A percentile compares a stretch with the other conserved stretches of the same genome.
Conservation (phyloP, 2,888 invertebrate species). For the Pocota personata region DNA sequence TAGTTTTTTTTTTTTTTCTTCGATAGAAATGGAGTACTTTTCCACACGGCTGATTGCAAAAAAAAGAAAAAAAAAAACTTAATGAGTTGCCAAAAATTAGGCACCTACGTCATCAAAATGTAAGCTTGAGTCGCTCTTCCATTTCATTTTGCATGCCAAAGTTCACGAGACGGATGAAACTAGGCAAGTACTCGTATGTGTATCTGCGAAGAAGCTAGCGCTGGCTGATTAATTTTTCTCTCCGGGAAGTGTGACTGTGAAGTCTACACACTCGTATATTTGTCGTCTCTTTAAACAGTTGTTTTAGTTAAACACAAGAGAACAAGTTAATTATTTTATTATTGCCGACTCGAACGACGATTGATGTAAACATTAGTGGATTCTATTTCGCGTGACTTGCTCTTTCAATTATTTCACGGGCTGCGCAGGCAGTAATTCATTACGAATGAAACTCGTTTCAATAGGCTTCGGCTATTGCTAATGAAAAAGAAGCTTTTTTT, state of each 20-base stretch:
- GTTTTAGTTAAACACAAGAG: constrained; percentile 27
- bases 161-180: constrained; percentile 55
- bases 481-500: not conserved
- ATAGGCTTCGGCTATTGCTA: not conserved
- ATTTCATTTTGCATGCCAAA: constrained; percentile 39
- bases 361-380: constrained; percentile 47
- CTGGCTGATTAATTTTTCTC: not conserved
- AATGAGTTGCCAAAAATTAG: constrained; percentile 4
- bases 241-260: not conserved
- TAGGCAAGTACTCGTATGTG: not conserved
- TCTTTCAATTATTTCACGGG: constrained; percentile 44
- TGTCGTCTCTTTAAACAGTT: constrained; percentile 46
- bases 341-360: not conserved
- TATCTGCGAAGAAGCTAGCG: not conserved
- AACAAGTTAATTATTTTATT: constrained; percentile 44
- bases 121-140: constrained; percentile 10
- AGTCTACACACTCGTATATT: not conserved
- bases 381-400: constrained; percentile 64
- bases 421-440: constrained; percentile 14
- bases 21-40: constrained; percentile 1
- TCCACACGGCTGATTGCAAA: constrained; percentile 37
- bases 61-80: too few relatives aligned
- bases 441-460: constrained; percentile 1
- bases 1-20: not conserved
- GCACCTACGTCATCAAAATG: constrained; percentile 43